Evolutionary conservation across 1,140 invertebrate genomes (phyloP).

Genomic region (Cotesia glomerata): DNA sequence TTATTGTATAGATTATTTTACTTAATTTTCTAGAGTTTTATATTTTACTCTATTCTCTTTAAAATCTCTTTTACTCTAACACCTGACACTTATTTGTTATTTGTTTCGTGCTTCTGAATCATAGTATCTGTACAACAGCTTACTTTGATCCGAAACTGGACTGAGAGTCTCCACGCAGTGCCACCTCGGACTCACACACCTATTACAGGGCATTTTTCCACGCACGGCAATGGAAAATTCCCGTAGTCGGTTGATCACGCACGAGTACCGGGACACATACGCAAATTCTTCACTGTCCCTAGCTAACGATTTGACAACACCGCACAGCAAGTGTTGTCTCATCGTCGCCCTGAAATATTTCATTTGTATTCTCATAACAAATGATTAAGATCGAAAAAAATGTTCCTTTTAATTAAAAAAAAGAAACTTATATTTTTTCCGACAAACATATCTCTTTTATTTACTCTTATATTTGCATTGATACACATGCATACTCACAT

Average conservation of each 20-base stretch:
- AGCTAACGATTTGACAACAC: neutral
- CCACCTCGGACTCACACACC: constrained; percentile 37
- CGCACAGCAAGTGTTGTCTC: neutral
- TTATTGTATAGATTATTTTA: neutral
- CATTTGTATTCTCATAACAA: neutral
- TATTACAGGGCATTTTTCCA: constrained; percentile 27
- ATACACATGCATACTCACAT: too few species aligned
- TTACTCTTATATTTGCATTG: too few species aligned
- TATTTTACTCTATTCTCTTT: neutral
- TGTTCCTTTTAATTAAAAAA: too few species aligned
- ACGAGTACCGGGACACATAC: constrained; percentile 4
- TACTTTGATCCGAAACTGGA: constrained; percentile 31
- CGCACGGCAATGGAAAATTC: constrained; percentile 25
- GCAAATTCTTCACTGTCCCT: neutral
- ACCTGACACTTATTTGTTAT: constrained; percentile 35
- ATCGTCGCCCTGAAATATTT: neutral
- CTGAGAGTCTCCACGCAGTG: constrained; percentile 30
- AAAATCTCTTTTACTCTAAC: constrained; percentile 16
- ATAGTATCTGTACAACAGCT: constrained; percentile 29
- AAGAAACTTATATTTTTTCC: too few species aligned
- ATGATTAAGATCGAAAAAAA: too few species aligned
- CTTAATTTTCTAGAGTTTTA: neutral
- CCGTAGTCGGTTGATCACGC: constrained; percentile 36
- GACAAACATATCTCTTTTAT: too few species aligned
- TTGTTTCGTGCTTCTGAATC: constrained; percentile 39